Conservation (phyloP, 2,888 invertebrate genomes). For the Campoplex capitator region DNA sequence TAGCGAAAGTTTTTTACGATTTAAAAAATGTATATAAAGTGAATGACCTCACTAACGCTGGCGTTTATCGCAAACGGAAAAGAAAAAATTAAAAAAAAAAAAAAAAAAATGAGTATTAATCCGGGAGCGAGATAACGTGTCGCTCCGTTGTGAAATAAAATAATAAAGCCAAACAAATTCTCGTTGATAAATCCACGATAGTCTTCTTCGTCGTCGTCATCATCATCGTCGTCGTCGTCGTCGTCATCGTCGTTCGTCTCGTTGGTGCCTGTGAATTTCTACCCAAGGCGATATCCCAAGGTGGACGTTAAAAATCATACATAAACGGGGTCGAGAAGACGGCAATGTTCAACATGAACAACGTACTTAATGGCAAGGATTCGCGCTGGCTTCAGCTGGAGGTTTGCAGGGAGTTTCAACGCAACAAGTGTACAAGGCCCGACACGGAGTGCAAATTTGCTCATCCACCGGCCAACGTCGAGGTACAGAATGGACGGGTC, state of each 20-base stretch:
- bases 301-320: conserved; percentile 66
- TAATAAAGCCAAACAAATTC: conserved; percentile 60
- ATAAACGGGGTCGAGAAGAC: conserved; percentile 83
- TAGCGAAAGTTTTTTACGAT: conserved; percentile 50
- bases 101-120: conserved; percentile 43
- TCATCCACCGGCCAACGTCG: conserved; percentile 99
- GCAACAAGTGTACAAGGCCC: conserved; percentile 99
- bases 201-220: conserved; percentile 49
- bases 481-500: conserved; percentile 99
- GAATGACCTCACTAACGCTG: conserved; percentile 56
- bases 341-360: conserved; percentile 98
- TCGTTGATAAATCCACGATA: conserved; percentile 61
- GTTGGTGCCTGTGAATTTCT: conserved; percentile 62
- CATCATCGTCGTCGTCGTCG: conserved; percentile 45
- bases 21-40: conserved; percentile 3
- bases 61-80: conserved; percentile 67
- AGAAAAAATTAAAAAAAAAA: conserved; percentile 28
- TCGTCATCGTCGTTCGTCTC: conserved; percentile 53
- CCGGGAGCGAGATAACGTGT: conserved; percentile 36
- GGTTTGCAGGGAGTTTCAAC: conserved; percentile 99
- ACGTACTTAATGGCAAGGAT: conserved; percentile 99
- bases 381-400: conserved; percentile 99
- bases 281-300: conserved; percentile 55
- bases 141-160: conserved; percentile 36
- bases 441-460: conserved; percentile 99